Evolutionary conservation across 2,888 invertebrate genomes (phyloP), one percentile per base, ranked within the genome.

Genomic region (Erebia aethiops): DNA sequence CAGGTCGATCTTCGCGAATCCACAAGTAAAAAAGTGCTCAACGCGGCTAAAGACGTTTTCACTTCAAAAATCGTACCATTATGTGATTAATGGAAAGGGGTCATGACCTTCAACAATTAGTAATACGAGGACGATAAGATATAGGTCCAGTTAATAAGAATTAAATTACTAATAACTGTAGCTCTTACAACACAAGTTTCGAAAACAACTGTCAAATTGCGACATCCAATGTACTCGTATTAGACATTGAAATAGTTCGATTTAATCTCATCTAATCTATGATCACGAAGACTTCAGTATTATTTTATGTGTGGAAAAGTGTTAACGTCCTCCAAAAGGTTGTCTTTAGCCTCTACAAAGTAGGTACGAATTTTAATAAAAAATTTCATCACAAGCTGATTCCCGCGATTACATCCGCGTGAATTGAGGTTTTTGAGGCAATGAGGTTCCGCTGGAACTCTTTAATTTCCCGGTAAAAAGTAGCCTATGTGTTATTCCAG

Each of bases 261-360:
- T 18, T 10, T 54, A 54, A 57, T 62, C 62, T 62, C 18, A 14
- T 49, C 21, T 62, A 46, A 62, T 62, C 62, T 21, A 43, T 61
- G 5, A 46, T 61, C 43, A 58, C 43, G 60, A 61, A 10, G 18
- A 35, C 26, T 9, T 35, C 35, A 58, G 58, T n/a, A 35, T 54
- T 8, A 49, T 62, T 62, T 49, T 49, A 13, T 14, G 10, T 13
- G 61, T 61, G 61, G 11, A 13, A 41, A 61, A 61, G 61, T 61
- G 61, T 13, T 16, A 13, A 21, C 60, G 60, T 14, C 7, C 56
- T 14, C 14, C 5, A 10, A 18, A 26, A 13, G 7, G 13, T 0
- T 13, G 18, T 56, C 5, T 7, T 13, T 14, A 13, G 11, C 14
- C 13, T 26, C 26, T 26, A 10, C 10, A 18, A 54, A 18, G 10